These are phyloP conservation scores for Anoplolepis gracilipes DNA, from an alignment of 1,140 invertebrate genomes.

Conservation along the genomic window DNA sequence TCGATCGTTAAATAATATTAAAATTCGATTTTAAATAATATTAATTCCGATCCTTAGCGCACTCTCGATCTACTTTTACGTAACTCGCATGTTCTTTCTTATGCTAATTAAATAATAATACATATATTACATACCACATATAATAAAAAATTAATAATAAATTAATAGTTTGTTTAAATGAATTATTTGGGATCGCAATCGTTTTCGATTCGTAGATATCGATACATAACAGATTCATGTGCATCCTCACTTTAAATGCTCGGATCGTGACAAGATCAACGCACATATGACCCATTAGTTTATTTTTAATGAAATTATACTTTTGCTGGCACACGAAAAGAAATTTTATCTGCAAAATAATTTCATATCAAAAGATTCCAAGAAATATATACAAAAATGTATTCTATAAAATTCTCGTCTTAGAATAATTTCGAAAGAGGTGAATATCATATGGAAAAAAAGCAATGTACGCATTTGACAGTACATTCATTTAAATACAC, in stretches of 20 bases:
- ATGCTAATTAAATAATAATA: conserved; percentile 37
- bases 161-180: neutral
- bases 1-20: neutral
- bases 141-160: conserved; percentile 33
- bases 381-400: conserved; percentile 7
- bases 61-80: conserved; percentile 19
- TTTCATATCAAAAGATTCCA: neutral
- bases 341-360: neutral
- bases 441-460: neutral
- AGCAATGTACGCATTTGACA: neutral
- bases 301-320: neutral
- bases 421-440: neutral
- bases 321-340: neutral
- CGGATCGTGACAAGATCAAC: neutral
- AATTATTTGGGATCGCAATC: conserved; percentile 29
- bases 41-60: neutral
- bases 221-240: conserved; percentile 43
- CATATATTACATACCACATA: conserved; percentile 20
- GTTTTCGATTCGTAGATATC: conserved; percentile 1
- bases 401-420: neutral
- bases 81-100: neutral
- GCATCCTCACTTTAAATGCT: neutral
- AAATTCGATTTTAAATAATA: neutral
- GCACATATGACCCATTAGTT: neutral
- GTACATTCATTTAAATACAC: conserved; percentile 5